A percentile compares a stretch with the other conserved stretches of the same genome.
phyloP scores from a whole-genome alignment of 2,113 vertebrate species.

The Alouatta palliata region DNA sequence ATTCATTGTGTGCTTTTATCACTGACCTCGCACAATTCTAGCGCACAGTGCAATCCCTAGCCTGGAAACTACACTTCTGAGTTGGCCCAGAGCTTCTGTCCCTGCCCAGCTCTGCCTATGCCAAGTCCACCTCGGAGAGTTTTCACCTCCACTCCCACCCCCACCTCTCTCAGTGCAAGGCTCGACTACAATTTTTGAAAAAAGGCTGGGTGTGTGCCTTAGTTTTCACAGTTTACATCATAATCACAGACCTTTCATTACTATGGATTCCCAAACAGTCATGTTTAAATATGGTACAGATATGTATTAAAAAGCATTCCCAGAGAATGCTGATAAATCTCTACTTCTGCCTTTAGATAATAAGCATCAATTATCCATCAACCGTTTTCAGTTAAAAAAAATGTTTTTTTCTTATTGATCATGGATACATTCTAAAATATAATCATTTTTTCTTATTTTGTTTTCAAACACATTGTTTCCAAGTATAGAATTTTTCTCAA shows the following conservation, averaged over 20 bases:
- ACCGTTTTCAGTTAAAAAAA: constrained; percentile 1
- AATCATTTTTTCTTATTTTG: neutral
- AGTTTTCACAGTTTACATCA: neutral
- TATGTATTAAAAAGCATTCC: neutral
- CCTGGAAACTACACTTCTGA: neutral
- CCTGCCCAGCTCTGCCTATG: neutral
- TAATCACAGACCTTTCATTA: neutral
- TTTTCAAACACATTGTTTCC: neutral
- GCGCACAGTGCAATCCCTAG: neutral
- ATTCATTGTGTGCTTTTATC: neutral
- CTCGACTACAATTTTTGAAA: neutral
- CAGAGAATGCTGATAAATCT: neutral
- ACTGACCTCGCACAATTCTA: neutral
- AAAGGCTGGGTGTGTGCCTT: neutral
- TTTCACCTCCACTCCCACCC: neutral
- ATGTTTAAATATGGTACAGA: neutral
- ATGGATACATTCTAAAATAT: neutral
- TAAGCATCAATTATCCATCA: neutral
- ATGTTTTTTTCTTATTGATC: neutral
- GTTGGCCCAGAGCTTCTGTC: neutral
- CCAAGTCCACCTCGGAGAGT: neutral
- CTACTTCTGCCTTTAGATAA: neutral
- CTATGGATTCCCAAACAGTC: neutral
- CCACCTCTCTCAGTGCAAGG: neutral
- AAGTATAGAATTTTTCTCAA: constrained; percentile 3